Percentiles rank a stretch among this genome's conserved stretches.
Conservation (phyloP, 2,113 vertebrate genomes). For the Ariopsis seemanni region DNA sequence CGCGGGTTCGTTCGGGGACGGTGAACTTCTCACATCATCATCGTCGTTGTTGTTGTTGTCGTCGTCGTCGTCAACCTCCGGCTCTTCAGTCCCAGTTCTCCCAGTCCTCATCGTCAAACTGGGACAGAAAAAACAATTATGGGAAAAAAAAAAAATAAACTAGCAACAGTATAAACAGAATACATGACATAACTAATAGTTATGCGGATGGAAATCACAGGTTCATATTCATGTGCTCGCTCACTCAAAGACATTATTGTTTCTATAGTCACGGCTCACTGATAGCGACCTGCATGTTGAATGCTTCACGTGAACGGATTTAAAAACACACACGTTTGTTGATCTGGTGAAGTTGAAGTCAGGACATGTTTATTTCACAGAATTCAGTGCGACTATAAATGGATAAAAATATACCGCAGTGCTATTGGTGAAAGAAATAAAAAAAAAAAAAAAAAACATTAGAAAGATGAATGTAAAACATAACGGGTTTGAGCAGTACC, state of each 20-base stretch:
- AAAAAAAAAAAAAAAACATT: no score
- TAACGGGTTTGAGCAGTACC: slow-evolving; percentile 64
- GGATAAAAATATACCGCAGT: no score
- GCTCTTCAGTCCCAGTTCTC: slow-evolving; percentile 91
- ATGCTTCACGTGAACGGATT: no score
- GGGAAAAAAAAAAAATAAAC: no score
- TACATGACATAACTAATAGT: no score
- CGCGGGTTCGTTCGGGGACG: slow-evolving; percentile 62
- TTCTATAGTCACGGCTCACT: not conserved
- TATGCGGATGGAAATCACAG: no score
- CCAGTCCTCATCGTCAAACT: slow-evolving; percentile 96
- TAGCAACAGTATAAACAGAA: no score
- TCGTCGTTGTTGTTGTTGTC: slow-evolving; percentile 41
- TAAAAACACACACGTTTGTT: not conserved
- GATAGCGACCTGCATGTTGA: not conserved
- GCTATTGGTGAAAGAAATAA: no score
- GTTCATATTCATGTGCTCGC: no score
- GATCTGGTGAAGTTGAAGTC: no score
- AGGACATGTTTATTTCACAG: not conserved
- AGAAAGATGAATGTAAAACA: not conserved
- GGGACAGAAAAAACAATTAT: slow-evolving; percentile 44
- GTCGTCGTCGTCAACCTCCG: slow-evolving; percentile 3
- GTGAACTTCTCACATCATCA: slow-evolving; percentile 59
- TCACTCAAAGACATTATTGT: not conserved
- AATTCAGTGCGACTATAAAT: no score